These are phyloP conservation scores for Atherinosoma microstoma DNA, from an alignment of 2,797 vertebrate species.

Conservation along the genomic window DNA sequence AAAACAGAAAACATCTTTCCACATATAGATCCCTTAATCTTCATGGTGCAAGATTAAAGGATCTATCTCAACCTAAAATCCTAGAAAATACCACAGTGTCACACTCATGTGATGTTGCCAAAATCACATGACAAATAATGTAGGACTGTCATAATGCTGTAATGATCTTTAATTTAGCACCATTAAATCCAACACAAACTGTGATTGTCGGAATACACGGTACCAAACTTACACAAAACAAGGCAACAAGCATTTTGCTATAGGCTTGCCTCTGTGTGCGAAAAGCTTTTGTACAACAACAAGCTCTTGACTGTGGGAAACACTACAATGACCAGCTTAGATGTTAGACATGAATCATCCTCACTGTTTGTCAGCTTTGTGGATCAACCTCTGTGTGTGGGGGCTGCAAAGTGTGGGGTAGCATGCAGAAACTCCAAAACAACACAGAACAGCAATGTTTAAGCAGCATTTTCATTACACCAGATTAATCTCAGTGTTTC, in stretches of 20 bases:
- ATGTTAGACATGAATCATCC: conserved; percentile 76
- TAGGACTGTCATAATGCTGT: neutral
- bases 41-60: neutral
- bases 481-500: neutral
- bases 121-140: conserved; percentile 4
- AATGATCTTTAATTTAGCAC: conserved; percentile 8
- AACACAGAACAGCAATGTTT: conserved; percentile 27
- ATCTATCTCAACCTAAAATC: conserved; percentile 3
- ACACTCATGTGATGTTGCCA: neutral
- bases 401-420: conserved; percentile 11
- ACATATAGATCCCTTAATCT: neutral
- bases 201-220: conserved; percentile 8
- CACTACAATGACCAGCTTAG: conserved; percentile 71
- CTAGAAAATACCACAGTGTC: neutral
- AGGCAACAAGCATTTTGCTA: conserved; percentile 22
- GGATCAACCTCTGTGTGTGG: conserved; percentile 43
- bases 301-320: conserved; percentile 50
- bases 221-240: conserved; percentile 8
- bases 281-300: conserved; percentile 51
- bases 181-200: conserved; percentile 17
- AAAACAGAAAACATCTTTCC: neutral
- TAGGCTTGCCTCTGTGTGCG: conserved; percentile 21
- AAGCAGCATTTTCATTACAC: conserved; percentile 1
- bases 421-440: conserved; percentile 36
- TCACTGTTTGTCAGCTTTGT: conserved; percentile 59